A percentile compares a stretch with the other conserved stretches of the same genome.
Conservation (phyloP, 2,888 invertebrate genomes). For the Nephrotoma appendiculata region DNA sequence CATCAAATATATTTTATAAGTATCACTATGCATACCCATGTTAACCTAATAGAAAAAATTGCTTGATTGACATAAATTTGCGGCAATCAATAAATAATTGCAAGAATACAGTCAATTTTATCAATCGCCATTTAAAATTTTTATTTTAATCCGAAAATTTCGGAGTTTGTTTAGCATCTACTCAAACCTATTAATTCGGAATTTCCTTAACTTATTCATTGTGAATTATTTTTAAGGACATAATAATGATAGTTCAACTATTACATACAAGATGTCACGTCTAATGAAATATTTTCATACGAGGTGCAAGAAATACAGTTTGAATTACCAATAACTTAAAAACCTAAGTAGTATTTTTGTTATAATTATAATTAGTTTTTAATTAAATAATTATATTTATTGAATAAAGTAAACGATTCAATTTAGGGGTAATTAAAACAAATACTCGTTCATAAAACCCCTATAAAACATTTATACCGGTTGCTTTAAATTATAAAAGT, state of each 20-base stretch:
- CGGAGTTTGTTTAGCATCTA: background rate
- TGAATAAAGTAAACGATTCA: background rate
- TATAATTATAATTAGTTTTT: background rate
- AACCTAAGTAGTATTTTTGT: background rate
- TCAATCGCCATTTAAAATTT: too few relatives aligned
- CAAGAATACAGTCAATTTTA: too few relatives aligned
- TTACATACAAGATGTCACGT: background rate
- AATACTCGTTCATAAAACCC: background rate
- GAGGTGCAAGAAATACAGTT: background rate
- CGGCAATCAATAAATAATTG: too few relatives aligned
- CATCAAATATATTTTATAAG: too few relatives aligned
- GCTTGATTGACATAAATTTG: too few relatives aligned
- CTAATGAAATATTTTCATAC: background rate
- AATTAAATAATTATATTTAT: background rate
- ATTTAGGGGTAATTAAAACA: background rate
- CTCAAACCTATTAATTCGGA: background rate
- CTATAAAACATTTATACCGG: background rate
- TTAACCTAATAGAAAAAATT: too few relatives aligned
- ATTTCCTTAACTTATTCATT: background rate
- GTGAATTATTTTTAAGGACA: background rate
- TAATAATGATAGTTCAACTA: background rate
- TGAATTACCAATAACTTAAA: background rate
- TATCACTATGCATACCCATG: too few relatives aligned
- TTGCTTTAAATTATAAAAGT: too few relatives aligned
- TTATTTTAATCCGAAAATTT: background rate